Conservation (phyloP, 53 echinoderm and acorn worm species). For the Paracentrotus lividus region DNA sequence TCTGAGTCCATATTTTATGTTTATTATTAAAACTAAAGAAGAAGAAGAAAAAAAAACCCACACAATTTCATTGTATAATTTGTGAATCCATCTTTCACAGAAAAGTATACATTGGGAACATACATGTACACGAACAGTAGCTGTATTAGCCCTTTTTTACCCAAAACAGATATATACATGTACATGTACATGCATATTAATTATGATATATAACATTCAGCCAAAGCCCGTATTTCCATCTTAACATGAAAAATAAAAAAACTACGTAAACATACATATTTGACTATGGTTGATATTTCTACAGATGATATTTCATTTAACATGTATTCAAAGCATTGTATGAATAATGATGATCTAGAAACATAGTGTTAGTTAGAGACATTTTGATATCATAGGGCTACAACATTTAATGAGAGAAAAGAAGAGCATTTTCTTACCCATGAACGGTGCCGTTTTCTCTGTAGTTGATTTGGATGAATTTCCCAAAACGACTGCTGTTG, state of each 20-base stretch:
- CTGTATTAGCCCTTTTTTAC: not conserved
- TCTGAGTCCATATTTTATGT: too few relatives aligned
- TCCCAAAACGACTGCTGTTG: slow-evolving; percentile 98
- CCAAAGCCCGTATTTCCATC: not conserved
- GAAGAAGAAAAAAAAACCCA: too few relatives aligned
- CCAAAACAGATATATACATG: not conserved
- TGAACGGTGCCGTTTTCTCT: slow-evolving; percentile 99
- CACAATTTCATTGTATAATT: too few relatives aligned
- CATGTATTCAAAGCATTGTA: not conserved
- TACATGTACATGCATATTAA: not conserved
- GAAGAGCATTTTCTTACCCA: slow-evolving; percentile 79
- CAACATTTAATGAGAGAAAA: not conserved
- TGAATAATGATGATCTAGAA: not conserved
- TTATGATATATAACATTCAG: not conserved
- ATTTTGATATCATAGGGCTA: not conserved
- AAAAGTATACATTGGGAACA: too few relatives aligned
- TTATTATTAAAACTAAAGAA: too few relatives aligned
- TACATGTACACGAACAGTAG: not conserved
- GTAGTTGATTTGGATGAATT: slow-evolving; percentile 99
- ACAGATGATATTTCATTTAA: not conserved
- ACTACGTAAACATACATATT: not conserved
- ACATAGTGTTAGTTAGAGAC: not conserved
- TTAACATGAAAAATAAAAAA: not conserved
- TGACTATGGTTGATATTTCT: not conserved
- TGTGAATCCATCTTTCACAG: too few relatives aligned